These are phyloP conservation scores for Dicranocentrus wangi DNA, from an alignment of 2,888 invertebrate species.

Conservation along the genomic window DNA sequence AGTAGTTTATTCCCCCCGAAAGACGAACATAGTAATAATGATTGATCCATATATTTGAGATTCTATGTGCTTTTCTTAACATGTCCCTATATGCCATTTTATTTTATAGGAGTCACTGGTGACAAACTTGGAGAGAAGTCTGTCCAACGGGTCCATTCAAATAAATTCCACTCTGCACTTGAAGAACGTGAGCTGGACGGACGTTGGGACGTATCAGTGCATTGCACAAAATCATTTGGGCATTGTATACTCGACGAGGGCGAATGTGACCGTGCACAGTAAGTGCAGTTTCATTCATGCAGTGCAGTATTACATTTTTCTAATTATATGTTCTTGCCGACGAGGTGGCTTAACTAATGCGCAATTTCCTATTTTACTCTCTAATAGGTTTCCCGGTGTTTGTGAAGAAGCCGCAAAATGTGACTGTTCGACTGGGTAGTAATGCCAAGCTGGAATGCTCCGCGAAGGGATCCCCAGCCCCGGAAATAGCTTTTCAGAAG, in stretches of 20 bases:
- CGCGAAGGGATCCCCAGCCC: conserved; percentile 89
- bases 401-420: conserved; percentile 87
- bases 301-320: neutral
- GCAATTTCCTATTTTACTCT: no score
- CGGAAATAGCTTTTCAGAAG: conserved; percentile 92
- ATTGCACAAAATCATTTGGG: conserved; percentile 92
- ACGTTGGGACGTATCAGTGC: conserved; percentile 94
- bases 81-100: neutral
- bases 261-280: conserved; percentile 89
- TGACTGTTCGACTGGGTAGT: conserved; percentile 88
- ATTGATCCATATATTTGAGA: neutral
- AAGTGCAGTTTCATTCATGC: conserved; percentile 74
- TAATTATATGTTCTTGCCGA: neutral
- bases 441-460: conserved; percentile 93
- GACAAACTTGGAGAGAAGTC: conserved; percentile 75
- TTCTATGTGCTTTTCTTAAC: neutral
- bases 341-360: neutral
- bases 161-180: conserved; percentile 83
- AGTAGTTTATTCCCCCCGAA: no score
- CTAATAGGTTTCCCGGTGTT: conserved; percentile 87
- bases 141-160: conserved; percentile 77
- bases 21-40: no score
- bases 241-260: conserved; percentile 89
- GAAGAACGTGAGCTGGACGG: conserved; percentile 84
- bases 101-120: conserved; percentile 65